Percentiles rank a stretch among this genome's conserved stretches.
Evolutionary conservation across 1,140 invertebrate species (phyloP).

Genomic region (Neodiprion virginianus): DNA sequence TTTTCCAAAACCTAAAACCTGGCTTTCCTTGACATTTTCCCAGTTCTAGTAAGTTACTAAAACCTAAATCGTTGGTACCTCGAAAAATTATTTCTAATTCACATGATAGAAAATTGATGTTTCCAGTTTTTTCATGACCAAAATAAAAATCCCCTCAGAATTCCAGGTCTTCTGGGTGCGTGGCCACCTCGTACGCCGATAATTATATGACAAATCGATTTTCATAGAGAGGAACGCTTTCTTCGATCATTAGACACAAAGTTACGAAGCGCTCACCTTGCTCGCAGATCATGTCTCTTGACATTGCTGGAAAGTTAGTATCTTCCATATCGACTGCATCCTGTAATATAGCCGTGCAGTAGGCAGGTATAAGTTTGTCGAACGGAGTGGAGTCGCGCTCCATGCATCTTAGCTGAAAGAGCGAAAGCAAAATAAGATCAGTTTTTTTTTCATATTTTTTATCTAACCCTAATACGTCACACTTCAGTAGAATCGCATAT

Average conservation of each 20-base stretch:
- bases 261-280: conserved; percentile 39
- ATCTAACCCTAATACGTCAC: not conserved
- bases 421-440: not conserved
- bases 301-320: conserved; percentile 37
- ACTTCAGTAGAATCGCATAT: conserved; percentile 12
- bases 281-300: conserved; percentile 50
- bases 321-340: conserved; percentile 44
- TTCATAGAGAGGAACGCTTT: too few relatives aligned
- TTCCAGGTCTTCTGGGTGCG: too few relatives aligned
- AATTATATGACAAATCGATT: too few relatives aligned
- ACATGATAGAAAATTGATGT: too few relatives aligned
- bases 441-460: conserved; percentile 7
- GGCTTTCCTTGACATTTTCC: too few relatives aligned
- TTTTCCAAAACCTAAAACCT: too few relatives aligned
- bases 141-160: too few relatives aligned
- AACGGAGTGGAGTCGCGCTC: conserved; percentile 12
- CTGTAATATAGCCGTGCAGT: conserved; percentile 46
- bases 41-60: too few relatives aligned
- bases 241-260: not conserved
- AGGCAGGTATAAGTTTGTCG: conserved; percentile 33
- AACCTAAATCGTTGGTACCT: too few relatives aligned
- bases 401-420: conserved; percentile 38
- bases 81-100: too few relatives aligned
- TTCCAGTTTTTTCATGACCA: too few relatives aligned
- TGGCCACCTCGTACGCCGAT: too few relatives aligned